Conservation (phyloP, 1,140 invertebrate species). For the Bombus huntii region DNA sequence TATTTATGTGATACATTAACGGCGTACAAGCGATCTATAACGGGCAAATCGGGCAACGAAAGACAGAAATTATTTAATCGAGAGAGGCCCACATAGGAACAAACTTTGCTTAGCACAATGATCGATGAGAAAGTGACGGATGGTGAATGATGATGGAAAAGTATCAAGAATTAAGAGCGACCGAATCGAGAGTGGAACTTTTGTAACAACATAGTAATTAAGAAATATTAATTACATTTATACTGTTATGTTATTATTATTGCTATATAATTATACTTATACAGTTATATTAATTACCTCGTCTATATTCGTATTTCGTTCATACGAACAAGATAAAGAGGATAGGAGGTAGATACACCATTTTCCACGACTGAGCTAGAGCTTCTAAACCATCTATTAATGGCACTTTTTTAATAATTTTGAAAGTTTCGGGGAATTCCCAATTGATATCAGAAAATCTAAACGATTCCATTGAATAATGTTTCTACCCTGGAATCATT, state of each 20-base stretch:
- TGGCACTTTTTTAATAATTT: background rate
- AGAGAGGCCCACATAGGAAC: no score
- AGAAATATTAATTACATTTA: background rate
- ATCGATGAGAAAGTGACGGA: background rate
- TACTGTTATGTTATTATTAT: background rate
- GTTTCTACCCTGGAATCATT: background rate
- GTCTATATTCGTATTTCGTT: no score
- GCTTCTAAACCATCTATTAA: background rate
- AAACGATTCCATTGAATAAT: background rate
- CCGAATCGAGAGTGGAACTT: background rate
- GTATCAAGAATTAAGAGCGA: background rate
- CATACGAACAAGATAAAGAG: no score
- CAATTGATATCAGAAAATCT: background rate
- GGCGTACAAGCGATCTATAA: background rate
- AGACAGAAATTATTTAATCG: slow-evolving; percentile 24
- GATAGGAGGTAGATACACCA: no score
- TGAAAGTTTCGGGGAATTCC: no score
- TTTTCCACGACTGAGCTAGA: no score
- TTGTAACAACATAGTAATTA: background rate
- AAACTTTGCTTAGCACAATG: background rate
- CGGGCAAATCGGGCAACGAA: slow-evolving; percentile 14
- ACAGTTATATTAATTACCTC: no score
- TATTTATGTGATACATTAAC: slow-evolving; percentile 46
- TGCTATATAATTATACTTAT: background rate
- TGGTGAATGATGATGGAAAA: background rate